Percentiles rank a stretch among this genome's conserved stretches.
Evolutionary conservation across 2,888 invertebrate genomes (phyloP).

Genomic region (Vanessa cardui): DNA sequence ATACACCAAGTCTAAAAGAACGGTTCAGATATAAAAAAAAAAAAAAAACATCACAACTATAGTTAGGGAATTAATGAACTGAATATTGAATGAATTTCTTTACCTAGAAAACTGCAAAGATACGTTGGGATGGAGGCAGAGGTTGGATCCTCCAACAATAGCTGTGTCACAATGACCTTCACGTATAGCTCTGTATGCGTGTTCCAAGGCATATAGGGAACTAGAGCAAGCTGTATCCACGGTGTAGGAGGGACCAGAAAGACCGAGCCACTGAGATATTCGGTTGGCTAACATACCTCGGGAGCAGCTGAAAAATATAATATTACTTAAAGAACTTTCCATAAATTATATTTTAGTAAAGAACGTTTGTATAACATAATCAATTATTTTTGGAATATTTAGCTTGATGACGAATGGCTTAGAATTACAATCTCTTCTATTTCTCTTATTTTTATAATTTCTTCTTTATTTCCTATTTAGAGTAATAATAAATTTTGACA

Average conservation of each 20-base stretch:
- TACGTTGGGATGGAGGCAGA: constrained; percentile 72
- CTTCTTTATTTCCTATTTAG: too few species aligned
- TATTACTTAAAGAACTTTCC: not conserved
- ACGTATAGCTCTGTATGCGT: constrained; percentile 89
- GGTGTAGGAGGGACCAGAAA: constrained; percentile 86
- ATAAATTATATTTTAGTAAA: too few species aligned
- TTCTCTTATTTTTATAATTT: too few species aligned
- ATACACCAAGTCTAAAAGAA: constrained; percentile 87
- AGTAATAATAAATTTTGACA: too few species aligned
- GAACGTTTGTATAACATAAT: too few species aligned
- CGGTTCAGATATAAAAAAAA: too few species aligned
- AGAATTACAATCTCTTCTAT: too few species aligned
- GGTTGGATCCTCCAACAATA: constrained; percentile 93
- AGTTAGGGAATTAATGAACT: too few species aligned
- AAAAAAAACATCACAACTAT: too few species aligned
- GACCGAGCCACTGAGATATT: constrained; percentile 93
- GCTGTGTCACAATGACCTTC: constrained; percentile 94
- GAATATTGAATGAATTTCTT: constrained; percentile 18
- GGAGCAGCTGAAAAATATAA: too few species aligned
- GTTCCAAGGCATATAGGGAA: constrained; percentile 92
- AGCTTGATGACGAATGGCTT: too few species aligned
- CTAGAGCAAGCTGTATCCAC: constrained; percentile 95
- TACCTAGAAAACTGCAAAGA: constrained; percentile 92
- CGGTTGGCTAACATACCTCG: constrained; percentile 93
- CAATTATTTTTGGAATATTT: too few species aligned